These are phyloP conservation scores for Drosophila carrolli DNA, from an alignment of 1,140 invertebrate genomes.

Conservation along the genomic window DNA sequence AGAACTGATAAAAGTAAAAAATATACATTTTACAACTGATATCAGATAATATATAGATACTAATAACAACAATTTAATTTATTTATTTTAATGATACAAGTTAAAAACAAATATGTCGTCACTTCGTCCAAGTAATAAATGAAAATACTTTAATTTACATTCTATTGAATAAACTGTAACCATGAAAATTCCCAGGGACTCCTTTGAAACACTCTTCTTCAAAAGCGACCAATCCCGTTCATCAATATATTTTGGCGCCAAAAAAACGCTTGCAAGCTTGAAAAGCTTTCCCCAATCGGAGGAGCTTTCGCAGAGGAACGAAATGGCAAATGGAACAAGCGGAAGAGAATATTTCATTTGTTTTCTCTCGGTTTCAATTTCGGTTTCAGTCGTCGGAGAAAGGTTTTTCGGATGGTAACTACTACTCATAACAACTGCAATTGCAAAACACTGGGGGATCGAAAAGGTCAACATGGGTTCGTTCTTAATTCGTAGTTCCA, in stretches of 20 bases:
- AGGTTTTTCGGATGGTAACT: neutral
- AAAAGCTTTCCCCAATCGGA: conserved; percentile 17
- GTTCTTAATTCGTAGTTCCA: neutral
- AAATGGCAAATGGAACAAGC: conserved; percentile 39
- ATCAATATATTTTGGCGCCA: conserved; percentile 57
- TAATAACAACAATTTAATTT: too few relatives aligned
- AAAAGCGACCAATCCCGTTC: conserved; percentile 11
- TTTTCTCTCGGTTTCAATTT: neutral
- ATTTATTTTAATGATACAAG: too few relatives aligned
- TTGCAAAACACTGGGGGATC: neutral
- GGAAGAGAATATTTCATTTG: conserved; percentile 4
- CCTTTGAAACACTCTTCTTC: neutral
- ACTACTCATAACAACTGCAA: neutral
- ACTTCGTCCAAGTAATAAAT: too few relatives aligned
- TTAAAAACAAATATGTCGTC: too few relatives aligned
- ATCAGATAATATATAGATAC: too few relatives aligned
- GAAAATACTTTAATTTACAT: too few relatives aligned
- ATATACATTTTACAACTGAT: too few relatives aligned
- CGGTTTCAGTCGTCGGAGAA: neutral
- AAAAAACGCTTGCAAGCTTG: conserved; percentile 37
- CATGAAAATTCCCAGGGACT: neutral
- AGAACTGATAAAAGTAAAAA: too few relatives aligned
- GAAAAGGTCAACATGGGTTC: conserved; percentile 10
- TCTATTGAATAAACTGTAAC: neutral
- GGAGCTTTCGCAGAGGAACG: conserved; percentile 42